Conservation (phyloP, 92 coral and sea anemone genomes). For the Galaxea fascicularis region DNA sequence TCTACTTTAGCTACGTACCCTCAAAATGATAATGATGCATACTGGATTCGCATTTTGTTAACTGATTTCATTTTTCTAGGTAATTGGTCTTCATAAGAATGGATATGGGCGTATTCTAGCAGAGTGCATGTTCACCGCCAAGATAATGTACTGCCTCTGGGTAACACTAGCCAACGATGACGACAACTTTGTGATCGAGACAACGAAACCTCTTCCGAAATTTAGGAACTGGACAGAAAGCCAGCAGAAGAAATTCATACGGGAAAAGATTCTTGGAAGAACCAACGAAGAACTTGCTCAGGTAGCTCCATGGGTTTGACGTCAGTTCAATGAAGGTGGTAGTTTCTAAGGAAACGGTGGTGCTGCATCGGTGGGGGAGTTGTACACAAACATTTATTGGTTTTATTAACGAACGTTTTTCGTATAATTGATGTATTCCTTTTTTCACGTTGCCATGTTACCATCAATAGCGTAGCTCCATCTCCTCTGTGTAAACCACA, state of each 20-base stretch:
- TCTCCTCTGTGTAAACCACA: too few species aligned
- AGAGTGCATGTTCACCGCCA: slow-evolving; percentile 87
- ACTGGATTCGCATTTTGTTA: too few species aligned
- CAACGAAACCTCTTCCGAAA: slow-evolving; percentile 72
- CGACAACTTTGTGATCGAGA: slow-evolving; percentile 77
- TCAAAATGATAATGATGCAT: neutral
- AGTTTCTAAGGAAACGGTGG: too few species aligned
- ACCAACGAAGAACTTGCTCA: slow-evolving; percentile 74
- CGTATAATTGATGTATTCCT: too few species aligned
- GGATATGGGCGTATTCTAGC: slow-evolving; percentile 92
- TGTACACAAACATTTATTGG: too few species aligned
- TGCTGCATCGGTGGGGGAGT: too few species aligned
- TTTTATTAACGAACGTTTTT: too few species aligned
- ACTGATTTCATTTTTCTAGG: slow-evolving; percentile 39
- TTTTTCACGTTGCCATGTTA: too few species aligned
- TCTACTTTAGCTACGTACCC: neutral
- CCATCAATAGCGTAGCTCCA: too few species aligned
- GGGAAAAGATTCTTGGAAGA: slow-evolving; percentile 75
- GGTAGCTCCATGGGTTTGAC: slow-evolving; percentile 34
- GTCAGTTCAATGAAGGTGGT: too few species aligned
- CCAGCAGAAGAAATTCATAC: slow-evolving; percentile 67
- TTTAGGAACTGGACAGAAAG: slow-evolving; percentile 40
- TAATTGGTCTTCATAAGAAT: slow-evolving; percentile 85
- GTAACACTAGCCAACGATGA: slow-evolving; percentile 71
- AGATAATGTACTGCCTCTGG: slow-evolving; percentile 90